Conservation (phyloP, 2,797 vertebrate genomes). For the Leucoraja ocellata region DNA sequence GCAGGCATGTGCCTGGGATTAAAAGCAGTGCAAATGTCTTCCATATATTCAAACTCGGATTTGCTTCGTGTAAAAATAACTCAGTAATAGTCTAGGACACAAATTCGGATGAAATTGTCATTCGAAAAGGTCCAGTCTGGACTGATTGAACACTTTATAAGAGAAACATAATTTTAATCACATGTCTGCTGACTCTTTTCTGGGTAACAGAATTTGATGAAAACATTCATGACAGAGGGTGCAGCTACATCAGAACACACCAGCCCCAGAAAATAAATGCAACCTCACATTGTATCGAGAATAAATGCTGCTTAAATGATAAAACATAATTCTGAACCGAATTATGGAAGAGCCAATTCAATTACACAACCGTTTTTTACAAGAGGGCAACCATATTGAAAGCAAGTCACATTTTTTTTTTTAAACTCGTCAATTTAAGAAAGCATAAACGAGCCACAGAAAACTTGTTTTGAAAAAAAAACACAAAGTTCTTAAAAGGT, state of each 20-base stretch:
- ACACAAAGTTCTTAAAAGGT: background rate
- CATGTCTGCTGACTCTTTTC: slow-evolving; percentile 10
- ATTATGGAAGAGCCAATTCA: slow-evolving; percentile 61
- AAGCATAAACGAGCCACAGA: background rate
- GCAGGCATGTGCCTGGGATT: slow-evolving; percentile 29
- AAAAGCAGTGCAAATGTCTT: slow-evolving; percentile 14
- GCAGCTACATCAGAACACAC: background rate
- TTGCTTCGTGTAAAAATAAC: background rate
- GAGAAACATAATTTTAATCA: slow-evolving; percentile 35
- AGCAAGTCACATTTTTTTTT: slow-evolving; percentile 50
- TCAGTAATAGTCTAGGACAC: background rate
- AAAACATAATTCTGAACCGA: slow-evolving; percentile 67
- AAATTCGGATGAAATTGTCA: slow-evolving; percentile 22
- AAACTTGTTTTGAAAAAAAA: background rate
- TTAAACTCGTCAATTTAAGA: background rate
- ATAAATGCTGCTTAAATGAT: slow-evolving; percentile 49
- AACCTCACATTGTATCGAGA: background rate
- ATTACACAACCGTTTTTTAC: slow-evolving; percentile 59
- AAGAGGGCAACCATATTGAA: slow-evolving; percentile 70
- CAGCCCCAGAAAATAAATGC: background rate
- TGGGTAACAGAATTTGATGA: slow-evolving; percentile 31
- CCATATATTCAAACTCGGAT: background rate
- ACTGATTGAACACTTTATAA: slow-evolving; percentile 18
- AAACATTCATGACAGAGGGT: slow-evolving; percentile 18
- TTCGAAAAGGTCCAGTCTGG: background rate